phyloP scores from a whole-genome alignment of 37 sponge, comb jelly and placozoan species.

The Eunapius fragilis region DNA sequence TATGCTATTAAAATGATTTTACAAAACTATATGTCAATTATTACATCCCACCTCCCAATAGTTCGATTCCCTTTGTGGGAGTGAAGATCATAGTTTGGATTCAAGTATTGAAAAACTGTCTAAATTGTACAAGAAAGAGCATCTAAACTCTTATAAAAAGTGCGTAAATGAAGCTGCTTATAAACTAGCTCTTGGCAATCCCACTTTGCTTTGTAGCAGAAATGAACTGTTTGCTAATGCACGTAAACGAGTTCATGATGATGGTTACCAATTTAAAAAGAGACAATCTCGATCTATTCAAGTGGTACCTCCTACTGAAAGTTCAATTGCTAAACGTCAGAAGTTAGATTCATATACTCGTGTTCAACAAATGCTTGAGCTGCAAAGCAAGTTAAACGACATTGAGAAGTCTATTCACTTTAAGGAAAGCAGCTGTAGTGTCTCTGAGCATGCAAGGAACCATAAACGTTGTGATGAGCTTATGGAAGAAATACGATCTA shows the following conservation, averaged over 20 bases:
- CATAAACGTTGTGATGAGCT: neutral
- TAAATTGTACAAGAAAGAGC: neutral
- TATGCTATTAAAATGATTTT: too few relatives aligned
- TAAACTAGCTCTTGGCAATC: neutral
- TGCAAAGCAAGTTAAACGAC: neutral
- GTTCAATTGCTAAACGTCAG: neutral
- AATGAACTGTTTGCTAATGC: neutral
- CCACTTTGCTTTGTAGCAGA: neutral
- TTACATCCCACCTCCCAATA: too few relatives aligned
- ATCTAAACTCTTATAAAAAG: neutral
- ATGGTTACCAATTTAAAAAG: neutral
- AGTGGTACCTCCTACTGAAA: neutral
- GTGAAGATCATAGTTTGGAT: too few relatives aligned
- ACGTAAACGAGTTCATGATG: neutral
- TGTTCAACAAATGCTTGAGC: neutral
- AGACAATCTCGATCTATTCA: constrained; percentile 1
- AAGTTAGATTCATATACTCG: neutral
- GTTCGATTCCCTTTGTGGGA: too few relatives aligned
- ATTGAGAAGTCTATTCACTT: constrained; percentile 1
- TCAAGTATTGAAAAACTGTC: too few relatives aligned
- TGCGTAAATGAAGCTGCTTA: neutral
- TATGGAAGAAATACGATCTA: constrained; percentile 5
- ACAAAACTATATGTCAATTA: too few relatives aligned
- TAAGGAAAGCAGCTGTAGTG: neutral
- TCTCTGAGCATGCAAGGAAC: constrained; percentile 1